These are phyloP conservation scores for Brienomyrus longianalis DNA, from an alignment of 2,113 vertebrate species.

Conservation along the genomic window DNA sequence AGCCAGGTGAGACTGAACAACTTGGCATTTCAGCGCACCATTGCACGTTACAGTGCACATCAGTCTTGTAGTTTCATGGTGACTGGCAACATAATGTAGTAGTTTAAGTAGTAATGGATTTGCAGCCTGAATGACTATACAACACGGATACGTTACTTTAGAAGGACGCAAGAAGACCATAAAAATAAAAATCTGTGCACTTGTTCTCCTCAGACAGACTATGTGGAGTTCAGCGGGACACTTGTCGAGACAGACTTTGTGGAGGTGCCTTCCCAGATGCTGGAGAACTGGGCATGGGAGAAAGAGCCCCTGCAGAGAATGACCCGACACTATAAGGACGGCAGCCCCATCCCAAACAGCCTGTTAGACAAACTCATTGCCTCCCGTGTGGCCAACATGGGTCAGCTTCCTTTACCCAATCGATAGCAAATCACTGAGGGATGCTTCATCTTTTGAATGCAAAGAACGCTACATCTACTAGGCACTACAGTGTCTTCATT, in stretches of 20 bases:
- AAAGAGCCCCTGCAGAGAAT: slow-evolving; percentile 76
- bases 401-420: slow-evolving; percentile 44
- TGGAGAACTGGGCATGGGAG: slow-evolving; percentile 98
- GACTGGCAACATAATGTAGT: neutral
- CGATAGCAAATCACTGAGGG: neutral
- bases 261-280: slow-evolving; percentile 91
- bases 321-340: slow-evolving; percentile 82
- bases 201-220: slow-evolving; percentile 61
- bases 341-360: slow-evolving; percentile 65
- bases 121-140: neutral
- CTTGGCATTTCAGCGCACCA: neutral
- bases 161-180: neutral
- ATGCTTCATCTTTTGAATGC: neutral
- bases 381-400: slow-evolving; percentile 85
- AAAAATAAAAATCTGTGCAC: neutral
- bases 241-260: slow-evolving; percentile 92
- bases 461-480: neutral
- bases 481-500: neutral
- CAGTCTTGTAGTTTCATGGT: neutral
- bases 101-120: neutral
- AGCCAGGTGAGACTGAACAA: neutral
- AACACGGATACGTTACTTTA: neutral
- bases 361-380: slow-evolving; percentile 80
- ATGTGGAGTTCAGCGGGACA: slow-evolving; percentile 88
- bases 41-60: neutral